phyloP scores from a whole-genome alignment of 2,113 vertebrate genomes.

The Gallinago paraguaiae region DNA sequence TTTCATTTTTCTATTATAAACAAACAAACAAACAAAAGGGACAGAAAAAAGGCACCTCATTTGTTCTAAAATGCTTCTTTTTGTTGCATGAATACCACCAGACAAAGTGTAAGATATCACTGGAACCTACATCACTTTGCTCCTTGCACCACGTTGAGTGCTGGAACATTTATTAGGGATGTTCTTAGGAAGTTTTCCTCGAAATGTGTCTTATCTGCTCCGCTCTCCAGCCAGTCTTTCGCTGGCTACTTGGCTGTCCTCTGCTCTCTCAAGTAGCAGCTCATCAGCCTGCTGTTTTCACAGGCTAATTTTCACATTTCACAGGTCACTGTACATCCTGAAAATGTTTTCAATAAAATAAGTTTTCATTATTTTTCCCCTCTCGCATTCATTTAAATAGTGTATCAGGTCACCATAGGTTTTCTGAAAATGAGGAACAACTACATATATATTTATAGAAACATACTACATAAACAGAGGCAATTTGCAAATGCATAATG shows the following conservation, averaged over 20 bases:
- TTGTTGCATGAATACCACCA: background rate
- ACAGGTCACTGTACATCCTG: background rate
- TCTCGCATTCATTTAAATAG: background rate
- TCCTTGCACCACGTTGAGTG: background rate
- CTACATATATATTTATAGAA: background rate
- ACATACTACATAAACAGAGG: background rate
- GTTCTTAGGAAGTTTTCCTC: background rate
- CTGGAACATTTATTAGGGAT: background rate
- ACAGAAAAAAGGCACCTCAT: no score
- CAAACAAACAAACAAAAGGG: no score
- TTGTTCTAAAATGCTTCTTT: background rate
- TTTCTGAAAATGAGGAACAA: background rate
- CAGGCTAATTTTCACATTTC: background rate
- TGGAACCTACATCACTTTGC: background rate
- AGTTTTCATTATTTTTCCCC: background rate
- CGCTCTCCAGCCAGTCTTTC: background rate
- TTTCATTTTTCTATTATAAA: background rate
- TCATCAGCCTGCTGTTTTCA: background rate
- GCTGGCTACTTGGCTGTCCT: background rate
- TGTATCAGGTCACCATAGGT: background rate
- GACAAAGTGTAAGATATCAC: background rate
- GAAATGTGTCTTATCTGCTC: background rate
- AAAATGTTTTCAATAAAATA: background rate
- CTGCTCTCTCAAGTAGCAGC: background rate
- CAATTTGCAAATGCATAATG: background rate